phyloP scores from a whole-genome alignment of 1,140 invertebrate genomes.

The Notospermus geniculatus region DNA sequence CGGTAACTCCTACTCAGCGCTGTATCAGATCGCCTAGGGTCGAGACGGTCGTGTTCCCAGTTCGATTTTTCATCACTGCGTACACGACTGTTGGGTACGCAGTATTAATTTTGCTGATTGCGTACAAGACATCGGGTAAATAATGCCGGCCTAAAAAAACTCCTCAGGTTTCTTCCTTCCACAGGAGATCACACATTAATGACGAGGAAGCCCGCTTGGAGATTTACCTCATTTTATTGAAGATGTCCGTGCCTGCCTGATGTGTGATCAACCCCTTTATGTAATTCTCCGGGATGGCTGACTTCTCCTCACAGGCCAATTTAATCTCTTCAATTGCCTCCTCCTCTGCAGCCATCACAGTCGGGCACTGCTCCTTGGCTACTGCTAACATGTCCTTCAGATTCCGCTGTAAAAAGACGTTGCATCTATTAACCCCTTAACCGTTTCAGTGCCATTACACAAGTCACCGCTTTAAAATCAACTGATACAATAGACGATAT shows the following conservation, averaged over 20 bases:
- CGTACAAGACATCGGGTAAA: too few relatives aligned
- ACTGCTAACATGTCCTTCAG: conserved; percentile 80
- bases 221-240: conserved; percentile 75
- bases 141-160: too few relatives aligned
- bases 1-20: too few relatives aligned
- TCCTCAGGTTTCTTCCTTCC: background rate
- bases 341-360: conserved; percentile 68
- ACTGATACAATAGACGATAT: too few relatives aligned
- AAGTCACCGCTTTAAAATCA: background rate
- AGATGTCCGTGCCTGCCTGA: conserved; percentile 76
- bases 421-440: background rate
- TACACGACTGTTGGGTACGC: too few relatives aligned
- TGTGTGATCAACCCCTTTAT: conserved; percentile 70
- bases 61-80: too few relatives aligned
- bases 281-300: conserved; percentile 67
- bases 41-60: too few relatives aligned
- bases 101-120: too few relatives aligned
- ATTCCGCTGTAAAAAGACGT: conserved; percentile 65
- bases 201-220: background rate
- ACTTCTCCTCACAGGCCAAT: conserved; percentile 69
- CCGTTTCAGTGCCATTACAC: background rate
- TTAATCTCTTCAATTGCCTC: conserved; percentile 66
- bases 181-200: background rate
- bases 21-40: too few relatives aligned
- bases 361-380: conserved; percentile 75